A percentile compares a stretch with the other conserved stretches of the same genome.
Evolutionary conservation across 1,140 invertebrate genomes (phyloP).

Genomic region (Meloidogyne exigua): DNA sequence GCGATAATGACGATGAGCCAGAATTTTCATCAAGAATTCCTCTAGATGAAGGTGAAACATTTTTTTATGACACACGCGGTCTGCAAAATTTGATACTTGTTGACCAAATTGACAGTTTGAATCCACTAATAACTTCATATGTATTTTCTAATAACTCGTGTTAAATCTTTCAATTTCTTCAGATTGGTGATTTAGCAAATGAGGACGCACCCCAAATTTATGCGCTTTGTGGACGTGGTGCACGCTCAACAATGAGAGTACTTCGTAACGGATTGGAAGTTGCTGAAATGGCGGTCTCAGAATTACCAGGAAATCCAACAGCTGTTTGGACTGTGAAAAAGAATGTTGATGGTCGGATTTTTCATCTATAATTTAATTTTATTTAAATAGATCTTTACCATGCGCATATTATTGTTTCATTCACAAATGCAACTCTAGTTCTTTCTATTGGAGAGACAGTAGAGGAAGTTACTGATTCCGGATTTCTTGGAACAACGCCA

Average conservation of each 20-base stretch:
- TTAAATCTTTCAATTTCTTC: conserved; percentile 30
- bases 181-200: conserved; percentile 75
- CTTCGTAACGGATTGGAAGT: conserved; percentile 93
- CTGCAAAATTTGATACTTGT: conserved; percentile 93
- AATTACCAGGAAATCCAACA: conserved; percentile 96
- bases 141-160: conserved; percentile 66
- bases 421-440: conserved; percentile 97
- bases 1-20: conserved; percentile 97
- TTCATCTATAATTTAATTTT: conserved; percentile 66
- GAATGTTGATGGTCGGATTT: conserved; percentile 81
- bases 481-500: conserved; percentile 95
- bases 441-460: conserved; percentile 99
- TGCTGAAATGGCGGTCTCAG: conserved; percentile 98
- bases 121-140: conserved; percentile 84
- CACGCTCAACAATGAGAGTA: conserved; percentile 82
- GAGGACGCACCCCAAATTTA: conserved; percentile 98
- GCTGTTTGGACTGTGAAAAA: conserved; percentile 98
- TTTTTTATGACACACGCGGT: conserved; percentile 92
- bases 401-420: conserved; percentile 99
- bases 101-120: conserved; percentile 94
- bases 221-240: conserved; percentile 88
- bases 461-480: conserved; percentile 98
- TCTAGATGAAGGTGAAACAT: conserved; percentile 95
- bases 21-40: conserved; percentile 98
- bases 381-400: conserved; percentile 85